Conservation (phyloP, 2,888 invertebrate genomes). For the Pammene fasciana region DNA sequence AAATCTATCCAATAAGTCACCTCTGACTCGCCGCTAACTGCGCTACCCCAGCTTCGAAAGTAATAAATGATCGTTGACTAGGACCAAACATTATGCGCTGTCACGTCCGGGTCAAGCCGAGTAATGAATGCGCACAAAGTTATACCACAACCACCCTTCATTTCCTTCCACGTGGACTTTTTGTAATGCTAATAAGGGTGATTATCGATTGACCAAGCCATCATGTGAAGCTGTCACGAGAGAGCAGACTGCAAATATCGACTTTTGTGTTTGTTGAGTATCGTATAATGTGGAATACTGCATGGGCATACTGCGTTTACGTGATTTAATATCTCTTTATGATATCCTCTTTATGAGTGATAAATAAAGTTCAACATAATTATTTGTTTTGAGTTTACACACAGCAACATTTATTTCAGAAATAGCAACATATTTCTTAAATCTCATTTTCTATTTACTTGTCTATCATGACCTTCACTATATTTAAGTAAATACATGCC, state of each 20-base stretch:
- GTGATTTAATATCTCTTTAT: constrained; percentile 2
- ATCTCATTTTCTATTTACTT: too few species aligned
- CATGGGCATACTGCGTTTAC: background rate
- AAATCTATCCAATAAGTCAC: constrained; percentile 22
- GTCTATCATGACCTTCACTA: too few species aligned
- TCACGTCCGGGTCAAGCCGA: constrained; percentile 69
- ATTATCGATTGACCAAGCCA: constrained; percentile 24
- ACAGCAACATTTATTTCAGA: too few species aligned
- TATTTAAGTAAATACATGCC: too few species aligned
- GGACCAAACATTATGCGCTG: constrained; percentile 65
- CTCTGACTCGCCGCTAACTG: constrained; percentile 45
- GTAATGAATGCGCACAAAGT: constrained; percentile 67
- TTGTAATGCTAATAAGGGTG: constrained; percentile 40
- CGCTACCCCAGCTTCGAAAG: constrained; percentile 53
- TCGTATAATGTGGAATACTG: constrained; percentile 17
- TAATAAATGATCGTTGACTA: constrained; percentile 66
- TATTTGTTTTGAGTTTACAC: too few species aligned
- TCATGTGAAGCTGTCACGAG: constrained; percentile 51
- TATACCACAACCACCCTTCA: constrained; percentile 32
- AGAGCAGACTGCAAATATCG: constrained; percentile 60
- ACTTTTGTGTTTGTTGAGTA: constrained; percentile 52
- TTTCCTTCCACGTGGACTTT: constrained; percentile 33
- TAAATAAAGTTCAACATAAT: too few species aligned
- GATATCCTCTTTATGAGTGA: background rate
- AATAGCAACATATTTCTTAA: too few species aligned